A percentile compares a stretch with the other conserved stretches of the same genome.
phyloP scores from a whole-genome alignment of 1,140 invertebrate genomes.

The Formica exsecta region DNA sequence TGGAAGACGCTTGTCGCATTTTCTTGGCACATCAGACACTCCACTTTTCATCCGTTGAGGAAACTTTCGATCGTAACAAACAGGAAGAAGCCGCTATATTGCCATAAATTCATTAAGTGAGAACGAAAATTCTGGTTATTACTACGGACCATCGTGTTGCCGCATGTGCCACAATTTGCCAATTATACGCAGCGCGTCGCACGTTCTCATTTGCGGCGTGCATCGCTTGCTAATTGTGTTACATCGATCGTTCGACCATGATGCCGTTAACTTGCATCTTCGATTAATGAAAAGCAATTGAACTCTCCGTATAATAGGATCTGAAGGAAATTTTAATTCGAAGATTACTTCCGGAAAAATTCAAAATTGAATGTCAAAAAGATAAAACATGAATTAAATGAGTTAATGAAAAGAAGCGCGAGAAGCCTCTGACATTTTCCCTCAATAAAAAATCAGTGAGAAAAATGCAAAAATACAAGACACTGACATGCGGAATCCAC shows the following conservation, averaged over 20 bases:
- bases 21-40: background rate
- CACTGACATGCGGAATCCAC: background rate
- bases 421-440: background rate
- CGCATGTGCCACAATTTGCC: constrained; percentile 53
- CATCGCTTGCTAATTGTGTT: constrained; percentile 52
- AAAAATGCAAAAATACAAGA: background rate
- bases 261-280: constrained; percentile 16
- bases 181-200: constrained; percentile 47
- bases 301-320: background rate
- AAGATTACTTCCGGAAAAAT: background rate
- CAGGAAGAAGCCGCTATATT: background rate
- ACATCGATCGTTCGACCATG: constrained; percentile 40
- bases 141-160: background rate
- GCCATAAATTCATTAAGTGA: constrained; percentile 17
- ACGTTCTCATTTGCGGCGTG: constrained; percentile 34
- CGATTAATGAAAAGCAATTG: constrained; percentile 1
- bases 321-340: background rate
- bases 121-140: constrained; percentile 48
- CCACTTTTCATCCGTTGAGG: background rate
- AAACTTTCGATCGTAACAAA: constrained; percentile 32
- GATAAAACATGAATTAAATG: background rate
- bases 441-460: background rate
- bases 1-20: constrained; percentile 3
- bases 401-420: background rate
- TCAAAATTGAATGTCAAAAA: no score